Evolutionary conservation across 2,113 vertebrate genomes (phyloP).

Genomic region (Laticauda laticaudata): DNA sequence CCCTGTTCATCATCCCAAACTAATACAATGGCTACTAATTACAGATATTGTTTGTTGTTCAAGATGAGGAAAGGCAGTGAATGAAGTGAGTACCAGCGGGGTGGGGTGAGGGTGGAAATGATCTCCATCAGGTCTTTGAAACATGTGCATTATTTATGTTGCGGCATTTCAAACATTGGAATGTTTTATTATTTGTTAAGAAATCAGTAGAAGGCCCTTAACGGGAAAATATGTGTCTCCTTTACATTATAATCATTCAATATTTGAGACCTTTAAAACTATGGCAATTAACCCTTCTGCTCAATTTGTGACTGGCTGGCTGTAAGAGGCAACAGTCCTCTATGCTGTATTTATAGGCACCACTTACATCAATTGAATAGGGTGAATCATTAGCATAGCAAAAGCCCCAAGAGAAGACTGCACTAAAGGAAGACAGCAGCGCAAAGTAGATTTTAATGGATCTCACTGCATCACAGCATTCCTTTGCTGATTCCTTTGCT

Average conservation of each 20-base stretch:
- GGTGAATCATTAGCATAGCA: constrained; percentile 33
- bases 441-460: not conserved
- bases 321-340: constrained; percentile 12
- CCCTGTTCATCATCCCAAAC: not conserved
- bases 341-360: constrained; percentile 43
- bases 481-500: constrained; percentile 11
- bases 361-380: constrained; percentile 37
- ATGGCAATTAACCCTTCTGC: constrained; percentile 50
- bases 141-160: constrained; percentile 1
- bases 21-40: not conserved
- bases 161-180: constrained; percentile 21
- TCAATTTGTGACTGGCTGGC: constrained; percentile 30
- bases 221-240: constrained; percentile 1
- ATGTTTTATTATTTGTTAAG: not conserved
- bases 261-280: constrained; percentile 38
- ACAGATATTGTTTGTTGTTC: not conserved
- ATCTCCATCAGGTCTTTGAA: not conserved
- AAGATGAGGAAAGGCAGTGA: not conserved
- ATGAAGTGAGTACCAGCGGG: not conserved
- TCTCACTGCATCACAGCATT: constrained; percentile 4
- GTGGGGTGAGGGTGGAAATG: not conserved
- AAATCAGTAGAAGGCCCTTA: constrained; percentile 14
- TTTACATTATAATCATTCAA: constrained; percentile 45
- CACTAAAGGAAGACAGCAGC: constrained; percentile 29
- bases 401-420: constrained; percentile 6